A percentile compares a stretch with the other conserved stretches of the same genome.
phyloP scores from a whole-genome alignment of 2,797 vertebrate species.

The Gouania willdenowi region DNA sequence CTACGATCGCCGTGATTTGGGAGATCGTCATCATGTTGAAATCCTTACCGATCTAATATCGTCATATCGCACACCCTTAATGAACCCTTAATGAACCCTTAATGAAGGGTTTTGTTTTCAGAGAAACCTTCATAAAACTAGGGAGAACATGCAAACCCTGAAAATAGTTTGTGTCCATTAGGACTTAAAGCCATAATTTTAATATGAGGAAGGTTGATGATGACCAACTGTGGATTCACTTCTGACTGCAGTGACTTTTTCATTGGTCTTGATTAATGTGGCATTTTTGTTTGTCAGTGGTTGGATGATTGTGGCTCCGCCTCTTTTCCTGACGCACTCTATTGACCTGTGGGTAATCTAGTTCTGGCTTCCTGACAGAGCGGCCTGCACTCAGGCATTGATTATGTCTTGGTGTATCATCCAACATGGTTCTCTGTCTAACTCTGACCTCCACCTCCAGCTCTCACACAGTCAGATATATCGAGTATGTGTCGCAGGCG shows the following conservation, averaged over 20 bases:
- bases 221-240: conserved; percentile 10
- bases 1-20: too few relatives aligned
- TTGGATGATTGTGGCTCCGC: conserved; percentile 24
- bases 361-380: conserved; percentile 63
- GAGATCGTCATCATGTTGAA: too few relatives aligned
- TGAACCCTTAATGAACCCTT: too few relatives aligned
- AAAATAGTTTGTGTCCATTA: too few relatives aligned
- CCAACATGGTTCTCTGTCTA: conserved; percentile 43
- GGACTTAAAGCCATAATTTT: too few relatives aligned
- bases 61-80: too few relatives aligned
- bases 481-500: conserved; percentile 72
- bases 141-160: too few relatives aligned
- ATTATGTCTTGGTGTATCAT: conserved; percentile 74
- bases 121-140: too few relatives aligned
- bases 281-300: conserved; percentile 16
- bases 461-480: conserved; percentile 71
- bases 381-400: conserved; percentile 72
- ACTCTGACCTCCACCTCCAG: conserved; percentile 47
- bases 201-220: conserved; percentile 24
- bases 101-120: too few relatives aligned
- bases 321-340: conserved; percentile 42
- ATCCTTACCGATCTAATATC: too few relatives aligned
- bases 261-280: conserved; percentile 14
- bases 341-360: conserved; percentile 74
- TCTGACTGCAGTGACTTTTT: conserved; percentile 4